Base-by-base conservation (phyloP, 2,797 vertebrate genomes). In the Chromis chromis region DNA sequence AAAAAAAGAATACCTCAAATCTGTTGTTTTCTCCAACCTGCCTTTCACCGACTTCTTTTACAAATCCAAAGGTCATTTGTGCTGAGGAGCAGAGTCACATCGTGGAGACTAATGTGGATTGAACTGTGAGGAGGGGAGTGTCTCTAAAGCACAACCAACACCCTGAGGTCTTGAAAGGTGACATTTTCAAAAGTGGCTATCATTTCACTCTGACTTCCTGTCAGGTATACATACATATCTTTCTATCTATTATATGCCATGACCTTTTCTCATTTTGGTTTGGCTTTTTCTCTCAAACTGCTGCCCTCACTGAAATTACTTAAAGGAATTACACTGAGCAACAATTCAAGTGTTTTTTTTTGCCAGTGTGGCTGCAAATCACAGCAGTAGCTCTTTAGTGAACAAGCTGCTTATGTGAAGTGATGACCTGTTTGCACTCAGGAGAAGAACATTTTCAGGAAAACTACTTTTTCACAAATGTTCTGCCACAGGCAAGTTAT, bases 181-280 rank as follows among this genome's bases (percentile, higher is more conserved):
- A 66, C 65, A 61, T 79, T 79, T 77, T 66, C 13, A 63, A 70
- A 66, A 70, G 59, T 65, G 24, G 14, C 50, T 58, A 60, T 75
- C 74, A 70, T 73, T 66, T 71, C 40, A 19, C 40, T 27, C 61
- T n/a, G 73, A 58, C 48, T 50, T 13, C 48, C 7, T 33, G 28
- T 56, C 31, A 56, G 24, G 14, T 58, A 28, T n/a, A 39, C 19
- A 59, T 64, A 12, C 22, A 46, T 16, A 28, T 70, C 17, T 64
- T 71, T 69, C 48, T 13, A 36, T 6, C 52, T 33, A 11, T 62
- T 21, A 59, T 54, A 36, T 53, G 10, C 9, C 2, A 1, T 40
- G 64, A 70, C 53, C 68, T 60, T 75, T 58, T 61, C 28, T 53
- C 2, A 2, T 24, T 31, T 40, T 6, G 16, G 17, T 61, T 52